Evolutionary conservation across 2,797 vertebrate species (phyloP), one percentile per base, ranked within the genome.

Genomic region (Coendou prehensilis): DNA sequence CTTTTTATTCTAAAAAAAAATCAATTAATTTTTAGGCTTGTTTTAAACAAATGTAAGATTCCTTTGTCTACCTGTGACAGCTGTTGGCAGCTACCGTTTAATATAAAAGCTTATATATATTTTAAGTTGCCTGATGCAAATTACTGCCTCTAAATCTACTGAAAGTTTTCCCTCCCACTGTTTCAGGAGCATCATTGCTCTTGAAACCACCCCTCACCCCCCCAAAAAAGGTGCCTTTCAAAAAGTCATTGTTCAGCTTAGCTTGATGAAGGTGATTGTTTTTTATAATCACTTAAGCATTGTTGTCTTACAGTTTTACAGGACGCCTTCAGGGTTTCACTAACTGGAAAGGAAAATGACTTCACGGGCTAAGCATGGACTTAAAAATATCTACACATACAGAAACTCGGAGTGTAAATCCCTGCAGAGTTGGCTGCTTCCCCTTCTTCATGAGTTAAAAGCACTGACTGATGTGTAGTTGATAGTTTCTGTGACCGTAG

Each of bases 21-120:
- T 73, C 69, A 95, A 93, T 97, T 96, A 94, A 95, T 96, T 95
- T 96, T 97, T 96, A 87, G 96, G 87, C 91, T 95, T 96, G 94
- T 96, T 97, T 97, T 96, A 98, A 94, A 97, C 86, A 97, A 97
- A 91, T 15, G 59, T 93, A 33, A 5, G 64, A 3, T 96, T 96
- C 73, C 95, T 96, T 96, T 89, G 13, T 83, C 73, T 95, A 2
- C 61, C 45, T 89, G 28, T 47, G 61, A 69, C 45, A 84, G 87
- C 86, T 88, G 37, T 85, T 67, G 71, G 50, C 75, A 79, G 56
- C 54, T 79, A 50, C 56, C 64, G 54, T 73, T 81, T 94, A 47
- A 75, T 94, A 76, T 85, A 82, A 97, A 97, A 69, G 71, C 92
- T 94, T 89, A 18, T 95, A 23, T 89, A 37, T 95, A 71, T 63